Percentiles rank a stretch among this genome's conserved stretches.
Conservation (phyloP, 2,797 vertebrate species). For the Rhinichthys osculus region DNA sequence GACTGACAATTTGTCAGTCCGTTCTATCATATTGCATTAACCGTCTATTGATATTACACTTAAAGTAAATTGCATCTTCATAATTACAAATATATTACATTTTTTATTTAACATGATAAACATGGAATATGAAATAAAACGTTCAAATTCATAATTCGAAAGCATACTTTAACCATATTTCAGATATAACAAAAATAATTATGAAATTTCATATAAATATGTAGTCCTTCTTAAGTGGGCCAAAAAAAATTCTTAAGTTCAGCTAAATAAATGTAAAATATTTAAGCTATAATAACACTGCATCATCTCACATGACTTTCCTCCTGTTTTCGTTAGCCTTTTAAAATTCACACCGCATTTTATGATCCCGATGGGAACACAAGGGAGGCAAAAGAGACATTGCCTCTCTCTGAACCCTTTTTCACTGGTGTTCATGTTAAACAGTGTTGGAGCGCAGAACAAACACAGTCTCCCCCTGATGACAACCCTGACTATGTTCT, state of each 20-base stretch:
- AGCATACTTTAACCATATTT: no score
- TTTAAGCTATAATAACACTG: background rate
- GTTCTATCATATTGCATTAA: background rate
- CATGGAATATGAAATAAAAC: no score
- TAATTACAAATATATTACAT: no score
- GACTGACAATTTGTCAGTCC: background rate
- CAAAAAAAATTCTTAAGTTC: background rate
- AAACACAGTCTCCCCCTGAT: slow-evolving; percentile 1
- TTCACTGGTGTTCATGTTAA: background rate
- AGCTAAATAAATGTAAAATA: background rate
- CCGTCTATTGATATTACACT: no score
- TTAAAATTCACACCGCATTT: background rate
- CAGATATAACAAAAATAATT: no score
- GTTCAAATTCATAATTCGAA: background rate
- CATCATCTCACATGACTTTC: background rate
- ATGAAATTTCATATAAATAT: no score
- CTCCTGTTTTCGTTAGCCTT: background rate
- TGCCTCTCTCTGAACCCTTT: slow-evolving; percentile 1
- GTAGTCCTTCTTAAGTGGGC: background rate
- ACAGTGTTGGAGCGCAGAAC: background rate
- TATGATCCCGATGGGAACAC: background rate
- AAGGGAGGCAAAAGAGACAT: background rate
- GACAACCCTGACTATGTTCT: background rate
- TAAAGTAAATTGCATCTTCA: no score
- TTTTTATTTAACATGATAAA: no score